Base-by-base conservation (phyloP, 2,113 vertebrate species). In the Loxodonta africana region DNA sequence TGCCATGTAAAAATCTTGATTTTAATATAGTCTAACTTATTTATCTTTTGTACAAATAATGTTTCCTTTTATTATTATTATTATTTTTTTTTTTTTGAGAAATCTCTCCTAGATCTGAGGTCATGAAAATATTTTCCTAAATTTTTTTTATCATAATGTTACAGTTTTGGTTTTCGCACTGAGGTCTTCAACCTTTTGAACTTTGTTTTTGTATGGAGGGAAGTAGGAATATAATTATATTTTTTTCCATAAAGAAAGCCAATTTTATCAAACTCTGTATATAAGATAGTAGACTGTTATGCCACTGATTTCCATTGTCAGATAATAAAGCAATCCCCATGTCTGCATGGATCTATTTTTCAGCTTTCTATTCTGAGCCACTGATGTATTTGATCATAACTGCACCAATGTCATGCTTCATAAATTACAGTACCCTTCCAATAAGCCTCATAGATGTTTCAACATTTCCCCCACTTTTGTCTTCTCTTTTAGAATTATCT, bases 11-110 rank as follows among this genome's bases (percentile, higher is more conserved):
- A 83, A 74, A 48, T 76, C 76, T 44, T 33, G 76, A 63, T 94
- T 94, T 95, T 92, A 85, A 92, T 63, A 93, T 95, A 85, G 4
- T 21, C 63, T 37, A 93, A 86, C 11, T 90, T 84, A 30, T 80
- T 67, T 60, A 78, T 90, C 10, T 92, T 62, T 88, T 33, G 14
- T 10, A 23, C 78, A 63, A 53, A 30, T 14, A 86, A 51, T 21
- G 2, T 53, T 77, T 95, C 12, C 14, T 94, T 21, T 94, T 53
- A 77, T 92, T 87, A 63, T 23, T 37, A 37, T 37, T 37, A 37
- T 37, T 37, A 37, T 37, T 37, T 37, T 37, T 37, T 95, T 83
- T 5, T 82, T 97, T 41, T 93, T 51, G 93, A 53, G 21, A 90
- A 92, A 69, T 18, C 1, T 6, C 37, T 83, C 23, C 28, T 8